Conservation (phyloP, 2,113 vertebrate species). For the Poeciliopsis occidentalis region DNA sequence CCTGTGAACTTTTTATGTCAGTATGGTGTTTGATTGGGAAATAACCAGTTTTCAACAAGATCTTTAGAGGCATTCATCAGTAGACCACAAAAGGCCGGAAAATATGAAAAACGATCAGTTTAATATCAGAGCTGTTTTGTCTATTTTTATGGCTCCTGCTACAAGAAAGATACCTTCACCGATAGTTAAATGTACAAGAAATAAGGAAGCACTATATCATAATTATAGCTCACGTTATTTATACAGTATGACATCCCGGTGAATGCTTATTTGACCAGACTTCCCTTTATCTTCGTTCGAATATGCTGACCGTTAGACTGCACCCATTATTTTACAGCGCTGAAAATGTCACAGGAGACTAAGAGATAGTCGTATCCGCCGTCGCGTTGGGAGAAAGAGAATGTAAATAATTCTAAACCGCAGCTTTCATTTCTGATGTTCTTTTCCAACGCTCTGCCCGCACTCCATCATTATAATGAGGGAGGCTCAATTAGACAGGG, state of each 20-base stretch:
- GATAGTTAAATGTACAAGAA: constrained; percentile 37
- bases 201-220: constrained; percentile 38
- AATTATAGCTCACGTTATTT: constrained; percentile 49
- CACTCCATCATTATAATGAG: constrained; percentile 78
- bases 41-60: constrained; percentile 21
- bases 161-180: constrained; percentile 25
- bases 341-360: constrained; percentile 69
- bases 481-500: constrained; percentile 78
- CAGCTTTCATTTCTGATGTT: constrained; percentile 63
- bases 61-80: constrained; percentile 16
- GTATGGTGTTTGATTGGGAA: constrained; percentile 17
- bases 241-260: constrained; percentile 33
- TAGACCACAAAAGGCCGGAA: background rate
- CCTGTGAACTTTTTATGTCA: constrained; percentile 17
- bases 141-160: constrained; percentile 14
- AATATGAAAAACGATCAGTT: background rate
- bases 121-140: constrained; percentile 19
- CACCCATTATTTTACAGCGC: constrained; percentile 46
- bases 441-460: constrained; percentile 48
- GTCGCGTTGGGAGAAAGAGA: constrained; percentile 9
- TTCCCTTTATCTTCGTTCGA: constrained; percentile 63
- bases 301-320: constrained; percentile 64
- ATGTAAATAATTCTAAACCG: constrained; percentile 65
- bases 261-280: constrained; percentile 57
- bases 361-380: constrained; percentile 47